These are phyloP conservation scores for Ibycter americanus DNA, from an alignment of 2,797 vertebrate species.

Conservation along the genomic window DNA sequence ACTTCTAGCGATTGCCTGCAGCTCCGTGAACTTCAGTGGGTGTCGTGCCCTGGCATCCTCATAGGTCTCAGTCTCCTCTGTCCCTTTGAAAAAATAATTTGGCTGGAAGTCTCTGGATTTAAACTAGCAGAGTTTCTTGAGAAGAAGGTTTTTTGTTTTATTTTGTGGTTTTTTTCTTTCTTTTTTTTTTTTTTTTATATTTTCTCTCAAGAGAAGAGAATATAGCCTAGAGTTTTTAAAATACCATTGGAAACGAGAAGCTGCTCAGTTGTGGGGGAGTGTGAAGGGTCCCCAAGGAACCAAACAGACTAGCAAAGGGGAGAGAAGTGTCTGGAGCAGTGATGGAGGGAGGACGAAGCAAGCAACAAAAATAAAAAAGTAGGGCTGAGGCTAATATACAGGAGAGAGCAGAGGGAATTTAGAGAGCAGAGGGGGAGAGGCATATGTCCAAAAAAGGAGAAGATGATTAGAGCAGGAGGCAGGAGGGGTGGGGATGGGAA, in stretches of 20 bases:
- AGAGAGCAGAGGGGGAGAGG: neutral
- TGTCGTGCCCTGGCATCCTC: neutral
- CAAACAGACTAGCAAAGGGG: constrained; percentile 5
- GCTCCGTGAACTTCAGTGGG: neutral
- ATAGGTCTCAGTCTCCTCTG: neutral
- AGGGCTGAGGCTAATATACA: neutral
- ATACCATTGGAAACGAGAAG: constrained; percentile 25
- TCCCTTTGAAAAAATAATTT: neutral
- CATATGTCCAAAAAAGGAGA: constrained; percentile 15
- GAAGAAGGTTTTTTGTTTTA: neutral
- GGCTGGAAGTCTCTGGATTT: neutral
- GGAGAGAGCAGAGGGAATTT: constrained; percentile 36
- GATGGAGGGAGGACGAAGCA: neutral
- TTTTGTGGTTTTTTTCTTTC: neutral
- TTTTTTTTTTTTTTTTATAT: neutral
- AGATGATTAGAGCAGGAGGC: neutral
- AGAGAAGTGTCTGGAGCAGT: constrained; percentile 38
- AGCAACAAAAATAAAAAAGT: constrained; percentile 51
- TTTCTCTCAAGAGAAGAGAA: constrained; percentile 35
- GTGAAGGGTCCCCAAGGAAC: constrained; percentile 21
- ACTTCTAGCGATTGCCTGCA: neutral
- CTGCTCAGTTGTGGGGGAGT: constrained; percentile 21
- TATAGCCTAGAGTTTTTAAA: constrained; percentile 55
- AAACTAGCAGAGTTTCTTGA: neutral
- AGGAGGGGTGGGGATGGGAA: neutral